Evolutionary conservation across 2,888 invertebrate species (phyloP), one percentile per base, ranked within the genome.

Genomic region (Mystacides longicornis): DNA sequence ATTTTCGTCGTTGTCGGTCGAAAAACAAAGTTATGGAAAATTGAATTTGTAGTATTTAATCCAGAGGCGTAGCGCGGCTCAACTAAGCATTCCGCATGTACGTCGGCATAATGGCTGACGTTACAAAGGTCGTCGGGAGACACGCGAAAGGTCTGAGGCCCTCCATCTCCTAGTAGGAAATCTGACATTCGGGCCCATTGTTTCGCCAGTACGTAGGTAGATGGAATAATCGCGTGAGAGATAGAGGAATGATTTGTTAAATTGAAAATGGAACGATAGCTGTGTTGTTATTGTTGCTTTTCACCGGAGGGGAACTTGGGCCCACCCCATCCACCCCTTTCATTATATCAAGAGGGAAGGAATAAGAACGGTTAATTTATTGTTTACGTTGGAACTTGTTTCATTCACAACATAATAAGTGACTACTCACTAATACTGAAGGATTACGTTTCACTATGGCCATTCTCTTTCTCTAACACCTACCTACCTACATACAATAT

Each of bases 241-340:
- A 37, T 37, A 37, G 19, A 46, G 46, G 43, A 46, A 46, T 46
- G 46, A 46, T 46, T 46, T 46, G 46, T 46, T 46, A 18, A 46
- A 46, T 46, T 46, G 46, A 46, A 46, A 46, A 46, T 46, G 46
- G 46, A 46, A 46, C 19, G 46, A 19, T 46, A 19, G 46, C 21
- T 46, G 46, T 31, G 11, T 46, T 20, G 37, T 37, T 37, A 37
- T 37, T 37, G 37, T 37, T 37, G 37, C 37, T 37, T 46, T 46
- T 46, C 46, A 46, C 11, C 20, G 46, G 19, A 14, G 7, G 14
- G 37, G 14, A 37, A 3, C 37, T 16, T 16, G 4, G 27, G 27
- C 27, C 27, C 37, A 3, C 37, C 14, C 37, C 14, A 3, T 14
- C 4, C 37, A 3, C 14, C 37, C 14, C 37, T 37, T 37, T 37